Evolutionary conservation across 2,797 vertebrate species (phyloP).

Genomic region (Clarias pachynema): DNA sequence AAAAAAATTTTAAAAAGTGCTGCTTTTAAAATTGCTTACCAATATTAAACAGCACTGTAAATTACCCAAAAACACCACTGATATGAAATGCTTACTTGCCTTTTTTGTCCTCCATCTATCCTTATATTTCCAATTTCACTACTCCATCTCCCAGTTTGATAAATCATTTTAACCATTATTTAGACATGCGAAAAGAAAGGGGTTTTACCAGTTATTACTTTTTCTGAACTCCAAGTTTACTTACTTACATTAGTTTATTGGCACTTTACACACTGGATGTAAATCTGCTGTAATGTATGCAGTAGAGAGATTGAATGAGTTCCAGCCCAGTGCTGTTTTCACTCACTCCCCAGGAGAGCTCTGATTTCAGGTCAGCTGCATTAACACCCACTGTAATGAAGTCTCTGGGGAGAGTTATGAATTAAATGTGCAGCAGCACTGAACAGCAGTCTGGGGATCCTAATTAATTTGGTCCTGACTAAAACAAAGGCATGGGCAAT

Average conservation of each 20-base stretch:
- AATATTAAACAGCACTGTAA: background rate
- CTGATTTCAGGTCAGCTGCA: constrained; percentile 47
- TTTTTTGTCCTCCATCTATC: background rate
- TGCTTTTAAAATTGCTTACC: background rate
- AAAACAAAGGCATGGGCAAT: constrained; percentile 10
- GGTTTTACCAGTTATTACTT: constrained; percentile 4
- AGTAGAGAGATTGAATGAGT: constrained; percentile 16
- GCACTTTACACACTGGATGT: background rate
- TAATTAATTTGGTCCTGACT: constrained; percentile 30
- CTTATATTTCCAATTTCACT: background rate
- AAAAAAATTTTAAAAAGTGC: background rate
- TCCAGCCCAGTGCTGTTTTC: constrained; percentile 7
- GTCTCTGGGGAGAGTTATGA: constrained; percentile 31
- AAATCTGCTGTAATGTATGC: constrained; percentile 34
- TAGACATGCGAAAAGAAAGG: background rate
- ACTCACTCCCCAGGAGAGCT: constrained; percentile 20
- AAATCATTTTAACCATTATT: background rate
- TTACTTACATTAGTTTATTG: background rate
- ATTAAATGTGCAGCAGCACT: constrained; percentile 21
- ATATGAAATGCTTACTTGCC: background rate
- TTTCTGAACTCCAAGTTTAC: constrained; percentile 5
- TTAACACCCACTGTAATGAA: constrained; percentile 50
- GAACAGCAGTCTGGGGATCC: constrained; percentile 12
- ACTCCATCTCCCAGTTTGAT: background rate
- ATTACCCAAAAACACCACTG: background rate